Evolutionary conservation across 2,113 vertebrate genomes (phyloP).

Genomic region (Nerophis ophidion): DNA sequence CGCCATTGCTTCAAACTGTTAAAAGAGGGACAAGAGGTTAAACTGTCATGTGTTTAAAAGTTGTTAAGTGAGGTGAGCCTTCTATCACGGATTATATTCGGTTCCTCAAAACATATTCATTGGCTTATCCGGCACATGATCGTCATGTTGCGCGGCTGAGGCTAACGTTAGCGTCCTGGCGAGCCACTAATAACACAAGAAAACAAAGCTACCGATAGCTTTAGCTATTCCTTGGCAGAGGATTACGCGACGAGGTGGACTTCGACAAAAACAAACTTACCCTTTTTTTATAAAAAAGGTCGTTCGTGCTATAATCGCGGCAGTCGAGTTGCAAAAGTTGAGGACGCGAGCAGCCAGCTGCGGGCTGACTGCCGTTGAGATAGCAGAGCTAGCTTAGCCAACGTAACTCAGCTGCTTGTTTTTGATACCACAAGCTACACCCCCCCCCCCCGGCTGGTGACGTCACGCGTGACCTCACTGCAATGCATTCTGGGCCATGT

Average conservation of each 20-base stretch:
- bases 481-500: slow-evolving; percentile 37
- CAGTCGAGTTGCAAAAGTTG: slow-evolving; percentile 40
- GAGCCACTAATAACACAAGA: slow-evolving; percentile 47
- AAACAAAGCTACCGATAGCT: slow-evolving; percentile 64
- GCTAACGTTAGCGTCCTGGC: slow-evolving; percentile 39
- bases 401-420: slow-evolving; percentile 51
- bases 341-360: slow-evolving; percentile 38
- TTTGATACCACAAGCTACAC: slow-evolving; percentile 34
- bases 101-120: neutral
- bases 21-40: neutral
- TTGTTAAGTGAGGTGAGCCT: neutral
- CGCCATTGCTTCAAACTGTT: slow-evolving; percentile 77
- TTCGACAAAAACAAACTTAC: slow-evolving; percentile 28
- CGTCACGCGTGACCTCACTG: slow-evolving; percentile 29
- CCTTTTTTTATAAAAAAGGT: slow-evolving; percentile 11
- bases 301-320: neutral
- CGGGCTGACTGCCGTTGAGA: slow-evolving; percentile 30
- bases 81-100: neutral
- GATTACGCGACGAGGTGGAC: neutral
- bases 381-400: slow-evolving; percentile 36
- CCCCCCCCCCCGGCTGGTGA: slow-evolving; percentile 41
- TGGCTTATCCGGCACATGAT: slow-evolving; percentile 3
- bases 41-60: neutral
- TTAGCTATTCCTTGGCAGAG: neutral
- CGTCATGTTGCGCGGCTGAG: slow-evolving; percentile 35